phyloP scores from a whole-genome alignment of 2,888 invertebrate genomes.

The Lumbricus terrestris region DNA sequence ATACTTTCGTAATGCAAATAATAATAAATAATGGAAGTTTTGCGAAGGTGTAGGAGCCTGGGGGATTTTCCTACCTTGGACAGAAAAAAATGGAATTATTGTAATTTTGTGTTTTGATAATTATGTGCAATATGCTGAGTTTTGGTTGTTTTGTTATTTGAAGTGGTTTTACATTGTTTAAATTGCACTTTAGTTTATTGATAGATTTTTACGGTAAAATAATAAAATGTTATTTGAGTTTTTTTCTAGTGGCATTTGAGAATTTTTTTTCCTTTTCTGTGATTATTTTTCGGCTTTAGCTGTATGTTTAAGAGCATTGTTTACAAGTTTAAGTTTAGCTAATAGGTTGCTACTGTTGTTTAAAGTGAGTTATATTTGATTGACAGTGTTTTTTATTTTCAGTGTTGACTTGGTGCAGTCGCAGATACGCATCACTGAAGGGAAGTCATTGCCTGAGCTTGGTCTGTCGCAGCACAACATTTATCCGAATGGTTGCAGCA shows the following conservation, averaged over 20 bases:
- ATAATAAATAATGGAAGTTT: no score
- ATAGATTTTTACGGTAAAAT: not conserved
- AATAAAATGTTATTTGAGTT: not conserved
- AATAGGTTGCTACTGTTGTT: no score
- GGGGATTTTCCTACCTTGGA: no score
- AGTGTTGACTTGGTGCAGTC: slow-evolving; percentile 94
- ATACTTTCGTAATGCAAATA: not conserved
- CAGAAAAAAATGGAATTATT: not conserved
- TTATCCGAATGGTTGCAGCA: slow-evolving; percentile 75
- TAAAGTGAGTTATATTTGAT: not conserved
- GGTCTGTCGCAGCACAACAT: slow-evolving; percentile 87
- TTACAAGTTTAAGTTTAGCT: not conserved
- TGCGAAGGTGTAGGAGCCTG: no score
- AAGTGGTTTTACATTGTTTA: not conserved
- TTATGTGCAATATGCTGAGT: not conserved
- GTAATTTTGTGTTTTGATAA: not conserved
- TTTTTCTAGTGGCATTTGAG: no score
- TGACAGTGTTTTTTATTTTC: slow-evolving; percentile 35
- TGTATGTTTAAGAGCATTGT: not conserved
- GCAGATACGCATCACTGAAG: slow-evolving; percentile 92
- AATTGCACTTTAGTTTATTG: not conserved
- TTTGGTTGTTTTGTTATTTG: not conserved
- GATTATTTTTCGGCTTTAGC: not conserved
- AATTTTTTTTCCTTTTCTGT: not conserved
- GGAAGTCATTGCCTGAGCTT: slow-evolving; percentile 85